These are phyloP conservation scores for Drosophila cardini DNA, from an alignment of 1,140 invertebrate species.

Conservation along the genomic window DNA sequence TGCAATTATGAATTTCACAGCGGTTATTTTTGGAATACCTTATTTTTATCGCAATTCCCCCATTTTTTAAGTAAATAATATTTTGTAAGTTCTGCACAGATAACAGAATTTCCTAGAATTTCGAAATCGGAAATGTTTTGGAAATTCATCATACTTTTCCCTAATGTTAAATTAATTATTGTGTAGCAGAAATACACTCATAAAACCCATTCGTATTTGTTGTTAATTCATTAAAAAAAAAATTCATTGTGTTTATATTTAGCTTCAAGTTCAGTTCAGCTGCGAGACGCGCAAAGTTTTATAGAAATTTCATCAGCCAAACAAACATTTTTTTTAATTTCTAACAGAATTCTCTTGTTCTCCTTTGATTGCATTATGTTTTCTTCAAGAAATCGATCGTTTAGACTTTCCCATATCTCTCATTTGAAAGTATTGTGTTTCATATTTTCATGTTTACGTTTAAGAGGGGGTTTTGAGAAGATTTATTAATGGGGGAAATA, in stretches of 20 bases:
- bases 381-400: constrained; percentile 7
- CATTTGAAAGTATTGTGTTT: constrained; percentile 6
- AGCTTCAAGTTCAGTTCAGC: constrained; percentile 43
- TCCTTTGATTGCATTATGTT: constrained; percentile 30
- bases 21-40: not conserved
- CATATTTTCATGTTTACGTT: not conserved
- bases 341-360: not conserved
- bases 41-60: not conserved
- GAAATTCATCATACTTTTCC: not conserved
- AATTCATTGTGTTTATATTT: constrained; percentile 54
- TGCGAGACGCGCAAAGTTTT: constrained; percentile 32
- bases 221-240: constrained; percentile 16
- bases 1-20: not conserved
- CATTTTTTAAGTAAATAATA: not conserved
- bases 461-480: not conserved
- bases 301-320: constrained; percentile 66
- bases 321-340: not conserved
- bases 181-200: constrained; percentile 4
- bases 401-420: constrained; percentile 1
- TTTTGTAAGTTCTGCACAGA: not conserved
- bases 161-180: constrained; percentile 9
- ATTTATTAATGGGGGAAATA: not conserved
- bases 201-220: not conserved
- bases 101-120: not conserved
- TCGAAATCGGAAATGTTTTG: not conserved